Evolutionary conservation across 2,797 vertebrate genomes (phyloP).

Genomic region (Psittacula derbiana): DNA sequence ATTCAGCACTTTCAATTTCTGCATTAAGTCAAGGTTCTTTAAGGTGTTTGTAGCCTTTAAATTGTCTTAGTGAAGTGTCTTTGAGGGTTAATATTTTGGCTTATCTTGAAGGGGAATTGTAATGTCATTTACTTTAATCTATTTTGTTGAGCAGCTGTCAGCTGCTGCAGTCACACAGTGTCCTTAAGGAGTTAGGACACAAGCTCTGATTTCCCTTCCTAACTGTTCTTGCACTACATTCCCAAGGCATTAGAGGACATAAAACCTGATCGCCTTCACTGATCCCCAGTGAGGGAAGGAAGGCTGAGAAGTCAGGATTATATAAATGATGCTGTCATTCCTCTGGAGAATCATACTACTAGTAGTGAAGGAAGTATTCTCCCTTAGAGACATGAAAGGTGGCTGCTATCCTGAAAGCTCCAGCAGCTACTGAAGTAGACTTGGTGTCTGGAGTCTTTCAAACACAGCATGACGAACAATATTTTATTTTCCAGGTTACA

Average conservation of each 20-base stretch:
- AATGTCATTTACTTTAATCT: conserved; percentile 13
- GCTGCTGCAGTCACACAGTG: background rate
- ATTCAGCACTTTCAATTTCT: background rate
- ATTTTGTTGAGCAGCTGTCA: conserved; percentile 19
- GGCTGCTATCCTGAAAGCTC: background rate
- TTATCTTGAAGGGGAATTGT: background rate
- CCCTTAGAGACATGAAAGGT: background rate
- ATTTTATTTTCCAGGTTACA: conserved; percentile 3
- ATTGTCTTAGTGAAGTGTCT: background rate
- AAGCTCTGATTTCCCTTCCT: background rate
- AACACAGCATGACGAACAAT: background rate
- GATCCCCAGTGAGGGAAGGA: background rate
- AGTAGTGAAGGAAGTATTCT: background rate
- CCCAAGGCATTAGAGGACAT: background rate
- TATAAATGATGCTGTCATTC: background rate
- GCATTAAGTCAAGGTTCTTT: background rate
- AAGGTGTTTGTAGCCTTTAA: background rate
- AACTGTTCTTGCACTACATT: background rate
- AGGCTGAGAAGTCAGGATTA: background rate
- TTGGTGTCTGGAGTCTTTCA: background rate
- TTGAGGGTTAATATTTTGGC: background rate
- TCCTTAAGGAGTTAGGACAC: background rate
- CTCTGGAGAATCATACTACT: background rate
- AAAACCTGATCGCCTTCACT: background rate
- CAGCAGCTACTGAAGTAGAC: background rate